Evolutionary conservation across 2,888 invertebrate genomes (phyloP), one percentile per base, ranked within the genome.

Genomic region (Drosophila atripex): DNA sequence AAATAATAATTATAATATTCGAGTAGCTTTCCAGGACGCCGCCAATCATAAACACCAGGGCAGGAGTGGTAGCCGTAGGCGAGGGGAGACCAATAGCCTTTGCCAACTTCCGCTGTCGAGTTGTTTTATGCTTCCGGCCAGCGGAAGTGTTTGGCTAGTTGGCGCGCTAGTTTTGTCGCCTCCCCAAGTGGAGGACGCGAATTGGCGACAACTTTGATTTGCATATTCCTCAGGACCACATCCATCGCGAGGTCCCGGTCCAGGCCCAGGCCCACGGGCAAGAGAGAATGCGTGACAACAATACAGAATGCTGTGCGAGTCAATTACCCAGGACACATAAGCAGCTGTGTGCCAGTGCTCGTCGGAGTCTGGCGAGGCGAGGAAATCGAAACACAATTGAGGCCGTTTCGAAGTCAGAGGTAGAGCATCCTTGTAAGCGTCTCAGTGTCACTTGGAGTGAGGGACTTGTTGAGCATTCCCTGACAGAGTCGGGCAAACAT

Each of bases 71-170:
- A 14, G 35, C 7, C 16, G 49, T 2, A 14, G 18, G 23, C 23
- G 11, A 38, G 1, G 52, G 35, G 6, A 12, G 11, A 14, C 6
- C 12, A n/a, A 53, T 16, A 23, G 73, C 63, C 47, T 55, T 73
- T 63, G 64, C 73, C 74, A 77, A 80, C 88, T 82, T 88, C 89
- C 89, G 89, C 71, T 78, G 88, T 82, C 80, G 89, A 88, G 85
- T 88, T 88, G 88, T 89, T 88, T 88, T 79, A 88, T 86, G 86
- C 78, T 84, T 88, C 86, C 89, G 89, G 80, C 82, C 76, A 78
- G 64, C 88, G 88, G 87, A 88, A 89, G 89, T 89, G 82, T 86
- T 89, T 88, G 87, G 88, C 80, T 84, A 78, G 86, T 85, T 83
- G 77, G 77, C 70, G 78, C 84, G 76, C 88, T 83, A 87, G 88